phyloP scores from a whole-genome alignment of 2,888 invertebrate genomes.

The Nomada hirtipes region DNA sequence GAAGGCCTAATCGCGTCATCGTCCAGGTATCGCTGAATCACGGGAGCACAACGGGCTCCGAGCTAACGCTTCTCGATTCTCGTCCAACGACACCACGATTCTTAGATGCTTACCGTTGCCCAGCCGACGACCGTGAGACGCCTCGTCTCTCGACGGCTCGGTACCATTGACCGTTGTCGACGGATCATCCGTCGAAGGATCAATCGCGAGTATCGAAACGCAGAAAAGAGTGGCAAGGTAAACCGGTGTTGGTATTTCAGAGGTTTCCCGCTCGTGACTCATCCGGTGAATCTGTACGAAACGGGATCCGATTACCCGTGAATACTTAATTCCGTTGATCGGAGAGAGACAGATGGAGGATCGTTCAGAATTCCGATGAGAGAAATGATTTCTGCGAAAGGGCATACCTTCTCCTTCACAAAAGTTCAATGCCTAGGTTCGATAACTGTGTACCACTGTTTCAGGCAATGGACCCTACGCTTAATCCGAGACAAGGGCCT shows the following conservation, averaged over 20 bases:
- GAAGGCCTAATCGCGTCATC: conserved; percentile 33
- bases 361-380: conserved; percentile 11
- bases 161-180: conserved; percentile 29
- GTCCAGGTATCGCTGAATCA: conserved; percentile 49
- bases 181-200: conserved; percentile 27
- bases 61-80: conserved; percentile 3
- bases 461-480: conserved; percentile 81
- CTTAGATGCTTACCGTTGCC: neutral
- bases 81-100: neutral
- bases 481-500: conserved; percentile 79
- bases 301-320: conserved; percentile 1
- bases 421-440: no score
- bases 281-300: neutral
- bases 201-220: neutral
- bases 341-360: no score
- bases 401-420: no score
- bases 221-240: conserved; percentile 12
- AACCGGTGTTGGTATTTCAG: conserved; percentile 14
- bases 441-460: conserved; percentile 27
- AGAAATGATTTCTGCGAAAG: neutral
- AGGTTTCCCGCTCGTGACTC: conserved; percentile 33
- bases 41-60: conserved; percentile 6
- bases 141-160: neutral
- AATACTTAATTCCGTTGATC: conserved; percentile 22
- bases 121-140: neutral